Conservation (phyloP, 2,888 invertebrate species). For the Thyatira batis region DNA sequence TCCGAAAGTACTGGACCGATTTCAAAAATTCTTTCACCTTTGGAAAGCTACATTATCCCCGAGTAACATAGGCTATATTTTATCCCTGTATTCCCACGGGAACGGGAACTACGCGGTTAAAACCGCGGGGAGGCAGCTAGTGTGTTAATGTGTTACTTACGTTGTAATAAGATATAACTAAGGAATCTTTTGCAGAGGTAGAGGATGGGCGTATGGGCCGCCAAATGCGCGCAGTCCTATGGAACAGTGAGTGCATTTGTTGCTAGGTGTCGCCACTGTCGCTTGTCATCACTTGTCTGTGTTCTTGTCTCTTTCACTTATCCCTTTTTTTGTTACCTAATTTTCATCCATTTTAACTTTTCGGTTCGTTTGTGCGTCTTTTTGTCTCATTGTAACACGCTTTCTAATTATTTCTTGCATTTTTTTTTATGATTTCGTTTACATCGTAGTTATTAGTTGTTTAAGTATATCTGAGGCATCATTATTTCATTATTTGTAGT, state of each 20-base stretch:
- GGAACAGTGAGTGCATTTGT: conserved; percentile 88
- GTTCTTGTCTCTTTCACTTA: conserved; percentile 18
- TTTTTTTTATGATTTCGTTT: not conserved
- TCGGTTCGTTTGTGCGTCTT: not conserved
- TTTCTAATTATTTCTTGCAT: conserved; percentile 1
- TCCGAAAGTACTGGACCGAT: too few species aligned
- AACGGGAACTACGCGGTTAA: too few species aligned
- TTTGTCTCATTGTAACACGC: not conserved
- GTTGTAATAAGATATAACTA: conserved; percentile 14
- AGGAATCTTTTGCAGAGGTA: conserved; percentile 82
- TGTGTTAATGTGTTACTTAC: not conserved
- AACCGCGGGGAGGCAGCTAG: too few species aligned
- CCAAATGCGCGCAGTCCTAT: conserved; percentile 91
- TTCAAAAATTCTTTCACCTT: too few species aligned
- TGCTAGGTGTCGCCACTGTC: conserved; percentile 52
- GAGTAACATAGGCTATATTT: too few species aligned
- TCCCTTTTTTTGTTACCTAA: conserved; percentile 8
- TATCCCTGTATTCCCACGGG: too few species aligned
- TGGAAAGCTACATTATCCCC: too few species aligned
- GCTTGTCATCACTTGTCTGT: conserved; percentile 33
- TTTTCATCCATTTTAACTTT: conserved; percentile 6
- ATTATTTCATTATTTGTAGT: not conserved
- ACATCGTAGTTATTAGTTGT: not conserved
- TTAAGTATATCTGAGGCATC: not conserved
- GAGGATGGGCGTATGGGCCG: conserved; percentile 91